A percentile compares a stretch with the other conserved stretches of the same genome.
Conservation (phyloP, 2,797 vertebrate species). For the Eremophila alpestris region DNA sequence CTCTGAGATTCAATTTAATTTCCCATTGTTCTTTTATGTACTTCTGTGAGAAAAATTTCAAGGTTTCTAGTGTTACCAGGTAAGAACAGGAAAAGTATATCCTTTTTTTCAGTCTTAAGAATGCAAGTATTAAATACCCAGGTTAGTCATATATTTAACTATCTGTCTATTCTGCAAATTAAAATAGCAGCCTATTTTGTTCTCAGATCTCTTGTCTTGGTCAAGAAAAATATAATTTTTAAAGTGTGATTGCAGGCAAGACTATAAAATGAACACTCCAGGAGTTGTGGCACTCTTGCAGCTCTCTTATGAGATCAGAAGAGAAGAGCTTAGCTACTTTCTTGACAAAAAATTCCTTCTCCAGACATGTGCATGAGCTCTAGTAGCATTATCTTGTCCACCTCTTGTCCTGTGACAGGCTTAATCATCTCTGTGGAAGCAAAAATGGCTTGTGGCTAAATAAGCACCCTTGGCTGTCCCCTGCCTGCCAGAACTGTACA, state of each 20-base stretch:
- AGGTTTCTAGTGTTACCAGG: not conserved
- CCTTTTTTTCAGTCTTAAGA: not conserved
- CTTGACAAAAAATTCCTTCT: not conserved
- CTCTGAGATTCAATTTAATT: not conserved
- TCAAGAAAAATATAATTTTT: not conserved
- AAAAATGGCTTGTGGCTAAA: not conserved
- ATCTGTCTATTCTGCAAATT: not conserved
- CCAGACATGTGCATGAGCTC: not conserved
- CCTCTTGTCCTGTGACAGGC: not conserved
- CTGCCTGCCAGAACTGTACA: not conserved
- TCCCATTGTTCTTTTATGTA: not conserved
- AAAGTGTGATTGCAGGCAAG: not conserved
- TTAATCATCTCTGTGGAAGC: rapidly evolving
- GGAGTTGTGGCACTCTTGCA: not conserved
- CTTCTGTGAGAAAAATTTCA: not conserved
- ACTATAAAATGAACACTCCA: not conserved
- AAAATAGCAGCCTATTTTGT: not conserved
- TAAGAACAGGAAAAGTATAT: not conserved
- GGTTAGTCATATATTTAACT: not conserved
- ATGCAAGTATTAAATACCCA: not conserved
- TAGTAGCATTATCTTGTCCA: not conserved
- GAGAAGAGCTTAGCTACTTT: not conserved
- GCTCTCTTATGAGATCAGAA: not conserved
- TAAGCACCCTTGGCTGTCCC: not conserved
- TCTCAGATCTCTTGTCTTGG: not conserved